These are phyloP conservation scores for Lottia scabra DNA, from an alignment of 2,888 invertebrate genomes.

Conservation along the genomic window DNA sequence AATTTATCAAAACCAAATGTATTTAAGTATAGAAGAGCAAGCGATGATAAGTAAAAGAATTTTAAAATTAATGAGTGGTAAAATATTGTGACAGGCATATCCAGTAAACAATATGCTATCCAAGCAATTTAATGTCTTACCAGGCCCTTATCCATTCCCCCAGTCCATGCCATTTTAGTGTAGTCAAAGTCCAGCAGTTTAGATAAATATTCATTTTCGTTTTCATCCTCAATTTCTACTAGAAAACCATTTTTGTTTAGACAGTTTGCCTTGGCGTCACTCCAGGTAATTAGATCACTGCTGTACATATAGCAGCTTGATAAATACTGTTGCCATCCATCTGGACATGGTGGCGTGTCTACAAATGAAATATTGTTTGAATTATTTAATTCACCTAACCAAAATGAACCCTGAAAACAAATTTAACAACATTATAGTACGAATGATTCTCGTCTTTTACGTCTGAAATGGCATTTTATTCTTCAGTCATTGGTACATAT, in stretches of 20 bases:
- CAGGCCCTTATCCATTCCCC: not conserved
- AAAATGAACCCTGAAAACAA: too few relatives aligned
- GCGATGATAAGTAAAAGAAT: too few relatives aligned
- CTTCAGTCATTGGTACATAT: too few relatives aligned
- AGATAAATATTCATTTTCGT: not conserved
- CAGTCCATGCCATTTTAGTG: not conserved
- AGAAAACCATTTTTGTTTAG: not conserved
- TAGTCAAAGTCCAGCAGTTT: not conserved
- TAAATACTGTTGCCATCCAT: not conserved
- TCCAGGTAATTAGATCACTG: not conserved
- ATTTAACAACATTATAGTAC: too few relatives aligned
- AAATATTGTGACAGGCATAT: too few relatives aligned
- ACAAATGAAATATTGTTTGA: not conserved
- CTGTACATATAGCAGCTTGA: not conserved
- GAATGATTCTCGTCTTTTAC: too few relatives aligned
- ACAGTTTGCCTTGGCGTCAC: not conserved
- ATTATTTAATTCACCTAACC: too few relatives aligned
- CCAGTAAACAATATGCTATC: too few relatives aligned
- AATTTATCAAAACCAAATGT: too few relatives aligned
- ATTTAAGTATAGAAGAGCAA: too few relatives aligned
- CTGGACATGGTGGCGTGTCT: not conserved
- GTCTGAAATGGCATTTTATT: too few relatives aligned
- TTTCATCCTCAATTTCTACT: not conserved
- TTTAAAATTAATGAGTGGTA: too few relatives aligned
- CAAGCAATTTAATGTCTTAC: not conserved